These are phyloP conservation scores for Morphnarchus princeps DNA, from an alignment of 2,113 vertebrate species.

Conservation along the genomic window DNA sequence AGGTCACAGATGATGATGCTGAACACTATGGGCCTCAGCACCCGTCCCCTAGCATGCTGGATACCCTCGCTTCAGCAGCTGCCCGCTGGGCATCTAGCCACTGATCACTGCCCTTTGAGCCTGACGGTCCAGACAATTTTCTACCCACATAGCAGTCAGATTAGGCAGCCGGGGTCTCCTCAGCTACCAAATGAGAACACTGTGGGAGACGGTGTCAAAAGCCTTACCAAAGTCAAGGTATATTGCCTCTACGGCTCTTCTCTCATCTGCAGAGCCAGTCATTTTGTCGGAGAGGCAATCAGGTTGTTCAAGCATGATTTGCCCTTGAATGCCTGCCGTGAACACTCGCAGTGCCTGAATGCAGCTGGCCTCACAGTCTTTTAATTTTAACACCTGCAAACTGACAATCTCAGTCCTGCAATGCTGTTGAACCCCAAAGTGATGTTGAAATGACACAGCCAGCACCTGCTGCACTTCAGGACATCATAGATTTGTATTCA, in stretches of 20 bases:
- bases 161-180: background rate
- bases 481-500: background rate
- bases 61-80: background rate
- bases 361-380: constrained; percentile 48
- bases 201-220: constrained; percentile 31
- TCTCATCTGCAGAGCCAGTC: constrained; percentile 15
- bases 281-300: constrained; percentile 34
- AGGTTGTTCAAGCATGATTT: constrained; percentile 49
- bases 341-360: background rate
- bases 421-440: constrained; percentile 39
- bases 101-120: background rate
- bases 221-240: constrained; percentile 53
- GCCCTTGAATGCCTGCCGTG: constrained; percentile 45
- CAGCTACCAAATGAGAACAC: constrained; percentile 33
- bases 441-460: constrained; percentile 4
- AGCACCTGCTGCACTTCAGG: constrained; percentile 44
- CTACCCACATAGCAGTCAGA: background rate
- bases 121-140: background rate
- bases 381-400: constrained; percentile 60
- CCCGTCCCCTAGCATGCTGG: rapidly evolving
- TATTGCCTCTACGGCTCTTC: background rate
- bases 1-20: background rate
- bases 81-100: background rate
- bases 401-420: constrained; percentile 24
- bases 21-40: background rate